Percentiles rank a stretch among this genome's conserved stretches.
Conservation (phyloP, 1,140 invertebrate genomes). For the Drosophila nebulosa region DNA sequence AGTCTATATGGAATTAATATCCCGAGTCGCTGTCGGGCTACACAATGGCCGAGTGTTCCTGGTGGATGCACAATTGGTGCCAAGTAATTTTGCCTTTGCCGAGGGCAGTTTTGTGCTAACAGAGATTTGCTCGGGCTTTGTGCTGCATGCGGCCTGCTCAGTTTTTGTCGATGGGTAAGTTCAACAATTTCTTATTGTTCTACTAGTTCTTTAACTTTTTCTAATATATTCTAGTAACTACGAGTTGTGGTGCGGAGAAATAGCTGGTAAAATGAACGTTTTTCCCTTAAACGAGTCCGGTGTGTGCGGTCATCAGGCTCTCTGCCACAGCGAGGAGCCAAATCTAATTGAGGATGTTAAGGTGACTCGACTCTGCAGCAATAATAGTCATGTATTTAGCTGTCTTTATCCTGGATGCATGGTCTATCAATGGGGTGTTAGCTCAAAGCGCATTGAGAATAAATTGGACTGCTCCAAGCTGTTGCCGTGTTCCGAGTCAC, state of each 20-base stretch:
- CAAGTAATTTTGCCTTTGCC: constrained; percentile 84
- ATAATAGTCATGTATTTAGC: constrained; percentile 86
- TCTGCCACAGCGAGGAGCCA: constrained; percentile 76
- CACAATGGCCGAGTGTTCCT: constrained; percentile 89
- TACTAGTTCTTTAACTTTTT: background rate
- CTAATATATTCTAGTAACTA: constrained; percentile 80
- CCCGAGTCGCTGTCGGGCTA: constrained; percentile 87
- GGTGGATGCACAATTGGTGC: constrained; percentile 84
- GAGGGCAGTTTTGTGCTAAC: constrained; percentile 89
- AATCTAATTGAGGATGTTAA: constrained; percentile 82
- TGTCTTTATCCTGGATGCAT: constrained; percentile 90
- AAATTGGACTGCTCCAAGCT: constrained; percentile 95
- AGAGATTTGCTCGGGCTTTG: constrained; percentile 86
- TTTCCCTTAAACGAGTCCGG: constrained; percentile 84
- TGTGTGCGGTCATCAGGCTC: constrained; percentile 83
- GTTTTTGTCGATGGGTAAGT: constrained; percentile 81
- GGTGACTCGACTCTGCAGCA: constrained; percentile 85
- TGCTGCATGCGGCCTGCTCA: constrained; percentile 84
- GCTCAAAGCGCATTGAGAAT: constrained; percentile 86
- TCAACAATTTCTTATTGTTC: background rate
- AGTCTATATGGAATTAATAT: constrained; percentile 85
- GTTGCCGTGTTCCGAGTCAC: constrained; percentile 93
- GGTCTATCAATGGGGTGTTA: constrained; percentile 91
- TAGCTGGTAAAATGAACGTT: constrained; percentile 87
- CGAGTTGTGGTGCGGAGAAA: constrained; percentile 90